These are phyloP conservation scores for Phalacrocorax pelagicus DNA, from an alignment of 2,113 vertebrate species.

Conservation along the genomic window DNA sequence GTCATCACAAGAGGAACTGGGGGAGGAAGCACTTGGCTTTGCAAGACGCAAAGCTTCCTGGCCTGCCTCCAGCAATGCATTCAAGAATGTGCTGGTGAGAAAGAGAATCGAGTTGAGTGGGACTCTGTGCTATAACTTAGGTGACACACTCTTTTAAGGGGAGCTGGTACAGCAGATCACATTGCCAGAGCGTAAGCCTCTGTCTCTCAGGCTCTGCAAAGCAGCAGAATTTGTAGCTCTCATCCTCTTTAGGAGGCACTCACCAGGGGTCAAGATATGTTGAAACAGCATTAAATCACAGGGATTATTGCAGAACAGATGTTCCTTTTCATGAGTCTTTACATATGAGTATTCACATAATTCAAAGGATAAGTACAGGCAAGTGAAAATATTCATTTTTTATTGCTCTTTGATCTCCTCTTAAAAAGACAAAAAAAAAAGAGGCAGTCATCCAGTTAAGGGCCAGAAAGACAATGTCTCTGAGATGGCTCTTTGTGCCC, in stretches of 20 bases:
- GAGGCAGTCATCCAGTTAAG: background rate
- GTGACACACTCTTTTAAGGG: background rate
- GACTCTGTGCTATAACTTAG: background rate
- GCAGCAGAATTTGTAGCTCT: background rate
- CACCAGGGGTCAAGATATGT: background rate
- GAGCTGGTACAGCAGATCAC: background rate
- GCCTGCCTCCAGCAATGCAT: background rate
- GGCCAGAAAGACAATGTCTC: background rate
- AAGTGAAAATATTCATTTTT: slow-evolving; percentile 1
- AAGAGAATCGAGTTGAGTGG: background rate
- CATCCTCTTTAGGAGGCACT: background rate
- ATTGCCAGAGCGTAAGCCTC: background rate
- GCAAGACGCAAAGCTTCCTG: background rate
- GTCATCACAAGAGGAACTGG: background rate
- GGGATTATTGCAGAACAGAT: background rate
- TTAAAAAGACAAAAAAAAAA: background rate
- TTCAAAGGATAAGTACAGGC: background rate
- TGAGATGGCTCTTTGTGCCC: background rate
- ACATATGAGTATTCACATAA: background rate
- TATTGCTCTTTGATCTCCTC: background rate
- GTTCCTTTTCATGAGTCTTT: background rate
- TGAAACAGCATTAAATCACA: slow-evolving; percentile 19
- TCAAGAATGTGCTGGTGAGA: background rate
- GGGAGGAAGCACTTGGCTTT: background rate
- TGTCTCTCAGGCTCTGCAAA: background rate